phyloP scores from a whole-genome alignment of 2,797 vertebrate species.

The Geotrypetes seraphini region DNA sequence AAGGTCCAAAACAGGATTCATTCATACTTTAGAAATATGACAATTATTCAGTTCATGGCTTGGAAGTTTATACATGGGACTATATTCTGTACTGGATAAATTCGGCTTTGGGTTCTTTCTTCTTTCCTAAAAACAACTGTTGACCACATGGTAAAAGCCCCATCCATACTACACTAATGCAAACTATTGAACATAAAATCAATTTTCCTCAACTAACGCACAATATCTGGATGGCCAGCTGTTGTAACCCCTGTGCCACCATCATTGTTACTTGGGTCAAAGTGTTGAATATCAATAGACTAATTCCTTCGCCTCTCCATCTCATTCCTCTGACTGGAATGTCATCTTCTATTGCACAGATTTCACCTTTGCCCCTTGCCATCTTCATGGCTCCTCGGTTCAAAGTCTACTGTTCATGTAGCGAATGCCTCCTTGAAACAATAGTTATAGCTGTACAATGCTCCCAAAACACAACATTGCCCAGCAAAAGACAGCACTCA shows the following conservation, averaged over 20 bases:
- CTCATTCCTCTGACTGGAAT: constrained; percentile 49
- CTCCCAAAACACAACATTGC: constrained; percentile 26
- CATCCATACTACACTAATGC: neutral
- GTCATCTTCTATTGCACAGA: constrained; percentile 42
- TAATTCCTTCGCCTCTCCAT: constrained; percentile 48
- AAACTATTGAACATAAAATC: constrained; percentile 11
- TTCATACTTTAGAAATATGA: constrained; percentile 2
- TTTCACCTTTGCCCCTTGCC: constrained; percentile 50
- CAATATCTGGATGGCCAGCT: constrained; percentile 46
- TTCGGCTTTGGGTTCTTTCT: neutral
- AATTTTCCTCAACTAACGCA: constrained; percentile 14
- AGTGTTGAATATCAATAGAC: constrained; percentile 76
- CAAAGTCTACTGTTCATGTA: constrained; percentile 28
- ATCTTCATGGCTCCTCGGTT: constrained; percentile 14
- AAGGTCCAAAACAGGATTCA: constrained; percentile 8
- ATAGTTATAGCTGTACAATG: constrained; percentile 28
- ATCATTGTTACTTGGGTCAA: constrained; percentile 65
- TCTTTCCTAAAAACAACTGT: neutral
- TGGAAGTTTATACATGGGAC: neutral
- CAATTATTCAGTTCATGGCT: neutral
- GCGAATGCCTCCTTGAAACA: constrained; percentile 22
- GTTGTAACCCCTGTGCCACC: constrained; percentile 58
- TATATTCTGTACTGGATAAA: neutral
- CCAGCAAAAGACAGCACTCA: no score
- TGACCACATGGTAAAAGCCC: constrained; percentile 3